Base-by-base conservation (phyloP, 2,797 vertebrate genomes). In the Cossypha niveicapilla region DNA sequence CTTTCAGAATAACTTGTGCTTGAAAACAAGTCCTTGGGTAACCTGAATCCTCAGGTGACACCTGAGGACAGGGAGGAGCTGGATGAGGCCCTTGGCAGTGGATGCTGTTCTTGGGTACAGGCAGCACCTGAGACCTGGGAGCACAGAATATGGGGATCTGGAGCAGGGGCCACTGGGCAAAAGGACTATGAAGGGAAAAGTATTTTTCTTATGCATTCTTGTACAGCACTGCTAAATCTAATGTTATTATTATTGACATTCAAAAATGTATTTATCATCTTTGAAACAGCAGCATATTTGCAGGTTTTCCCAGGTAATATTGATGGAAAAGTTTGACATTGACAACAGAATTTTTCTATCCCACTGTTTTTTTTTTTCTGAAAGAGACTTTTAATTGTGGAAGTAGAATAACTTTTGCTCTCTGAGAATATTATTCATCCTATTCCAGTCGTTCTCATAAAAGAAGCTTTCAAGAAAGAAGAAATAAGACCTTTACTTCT, bases 221-320 rank as follows among this genome's bases (percentile, higher is more conserved):
- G 19, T 45, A 41, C 3, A 34, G 39, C 18, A 11, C 22, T 42
- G 63, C 51, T 88, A 51, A 34, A 82, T n/a, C 21, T 42, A 34
- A n/a, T 47, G 11, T 19, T 47, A 56, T 42, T 34, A 21, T 61
- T 0, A 0, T 51, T 51, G 48, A 16, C 0, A 0, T n/a, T 65
- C 76, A 42, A 48, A 22, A 32, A 44, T 23, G 9, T 34, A n/a
- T 42, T 86, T 67, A 12, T 73, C 11, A 3, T 54, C 45, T 77
- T 75, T 13, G 16, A 72, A 65, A 75, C 34, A 2, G 15, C 27
- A 78, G 28, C 14, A 4, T 9, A 6, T n/a, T 70, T 79, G 18
- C 67, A 53, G 22, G 22, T 76, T 91, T 85, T 85, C 48, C 41
- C 50, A 67, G 74, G 63, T 93, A 67, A 2, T 32, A 28, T 34